phyloP scores from a whole-genome alignment of 2,797 vertebrate genomes.

The Girardinus metallicus region DNA sequence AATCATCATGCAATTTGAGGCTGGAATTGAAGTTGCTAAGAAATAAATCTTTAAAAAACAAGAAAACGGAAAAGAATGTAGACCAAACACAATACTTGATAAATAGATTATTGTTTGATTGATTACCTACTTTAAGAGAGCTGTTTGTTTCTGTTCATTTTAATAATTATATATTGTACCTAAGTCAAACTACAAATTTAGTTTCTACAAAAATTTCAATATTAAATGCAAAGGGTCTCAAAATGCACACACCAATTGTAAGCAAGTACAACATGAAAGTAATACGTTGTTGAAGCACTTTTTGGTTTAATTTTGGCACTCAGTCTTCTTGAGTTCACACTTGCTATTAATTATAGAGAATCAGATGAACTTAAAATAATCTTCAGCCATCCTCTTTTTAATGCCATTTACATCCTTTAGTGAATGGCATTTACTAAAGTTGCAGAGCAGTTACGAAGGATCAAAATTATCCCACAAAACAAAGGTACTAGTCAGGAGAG shows the following conservation, averaged over 20 bases:
- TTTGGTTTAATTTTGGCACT: neutral
- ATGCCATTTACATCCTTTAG: no score
- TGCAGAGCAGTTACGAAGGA: neutral
- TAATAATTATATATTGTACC: neutral
- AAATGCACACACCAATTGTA: neutral
- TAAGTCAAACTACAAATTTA: neutral
- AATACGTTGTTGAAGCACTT: neutral
- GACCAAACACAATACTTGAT: neutral
- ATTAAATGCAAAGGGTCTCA: neutral
- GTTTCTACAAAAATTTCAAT: neutral
- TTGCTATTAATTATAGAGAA: neutral
- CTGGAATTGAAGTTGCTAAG: neutral
- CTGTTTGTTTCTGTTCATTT: neutral
- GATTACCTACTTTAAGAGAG: neutral
- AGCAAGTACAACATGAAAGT: neutral
- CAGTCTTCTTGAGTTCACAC: neutral
- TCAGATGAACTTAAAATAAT: neutral
- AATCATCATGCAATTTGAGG: neutral
- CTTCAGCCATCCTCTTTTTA: neutral
- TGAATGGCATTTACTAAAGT: no score
- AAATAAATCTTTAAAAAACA: neutral
- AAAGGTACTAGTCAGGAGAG: neutral
- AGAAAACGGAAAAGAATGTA: neutral
- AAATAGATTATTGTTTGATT: neutral
- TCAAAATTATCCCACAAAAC: neutral